These are phyloP conservation scores for Pogonomyrmex californicus DNA, from an alignment of 1,140 invertebrate species.

Conservation along the genomic window DNA sequence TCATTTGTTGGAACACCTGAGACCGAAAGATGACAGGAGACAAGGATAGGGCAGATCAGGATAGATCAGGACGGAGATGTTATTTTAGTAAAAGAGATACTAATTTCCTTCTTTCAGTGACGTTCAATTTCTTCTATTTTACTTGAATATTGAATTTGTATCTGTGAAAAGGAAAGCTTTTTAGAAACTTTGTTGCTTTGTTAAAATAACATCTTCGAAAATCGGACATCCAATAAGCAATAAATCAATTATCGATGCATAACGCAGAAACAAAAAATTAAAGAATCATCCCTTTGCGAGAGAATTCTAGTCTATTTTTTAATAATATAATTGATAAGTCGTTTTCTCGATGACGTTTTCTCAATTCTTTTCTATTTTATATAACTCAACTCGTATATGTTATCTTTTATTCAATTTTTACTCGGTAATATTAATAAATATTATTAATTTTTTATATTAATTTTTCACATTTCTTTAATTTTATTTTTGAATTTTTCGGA, in stretches of 20 bases:
- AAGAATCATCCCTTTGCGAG: not conserved
- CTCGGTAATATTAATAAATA: too few species aligned
- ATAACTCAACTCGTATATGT: not conserved
- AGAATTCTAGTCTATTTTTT: not conserved
- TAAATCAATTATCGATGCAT: not conserved
- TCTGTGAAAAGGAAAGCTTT: not conserved
- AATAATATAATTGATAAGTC: constrained; percentile 16
- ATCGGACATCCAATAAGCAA: constrained; percentile 22
- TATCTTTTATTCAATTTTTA: not conserved
- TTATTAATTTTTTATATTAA: too few species aligned
- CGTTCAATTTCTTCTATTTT: not conserved
- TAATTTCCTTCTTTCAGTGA: not conserved
- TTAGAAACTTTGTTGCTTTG: not conserved
- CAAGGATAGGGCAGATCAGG: not conserved
- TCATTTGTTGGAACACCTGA: constrained; percentile 7
- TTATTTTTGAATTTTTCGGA: not conserved
- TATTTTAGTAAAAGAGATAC: not conserved
- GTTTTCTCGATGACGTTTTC: not conserved
- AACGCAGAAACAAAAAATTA: not conserved
- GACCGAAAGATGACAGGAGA: not conserved
- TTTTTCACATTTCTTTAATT: too few species aligned
- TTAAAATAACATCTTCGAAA: constrained; percentile 19
- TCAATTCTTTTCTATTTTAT: not conserved
- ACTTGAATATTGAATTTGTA: not conserved
- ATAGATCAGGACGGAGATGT: not conserved